These are phyloP conservation scores for Galerucella calmariensis DNA, from an alignment of 2,888 invertebrate genomes.

Conservation along the genomic window DNA sequence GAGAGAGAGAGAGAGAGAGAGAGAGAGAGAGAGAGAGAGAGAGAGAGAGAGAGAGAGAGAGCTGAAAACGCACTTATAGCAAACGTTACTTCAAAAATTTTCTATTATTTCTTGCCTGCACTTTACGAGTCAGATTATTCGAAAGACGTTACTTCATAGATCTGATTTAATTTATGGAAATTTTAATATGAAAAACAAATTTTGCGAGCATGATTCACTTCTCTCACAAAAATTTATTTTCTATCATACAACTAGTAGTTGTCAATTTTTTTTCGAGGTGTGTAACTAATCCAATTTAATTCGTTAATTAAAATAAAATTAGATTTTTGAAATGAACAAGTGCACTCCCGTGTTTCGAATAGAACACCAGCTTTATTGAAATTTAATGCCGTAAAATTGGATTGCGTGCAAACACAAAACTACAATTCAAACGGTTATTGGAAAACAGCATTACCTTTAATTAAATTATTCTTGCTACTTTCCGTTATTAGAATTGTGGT, in stretches of 20 bases:
- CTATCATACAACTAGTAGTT: background rate
- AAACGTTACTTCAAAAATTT: too few species aligned
- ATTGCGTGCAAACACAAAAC: background rate
- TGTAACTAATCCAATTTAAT: background rate
- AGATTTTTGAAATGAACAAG: background rate
- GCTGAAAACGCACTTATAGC: too few species aligned
- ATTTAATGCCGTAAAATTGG: conserved; percentile 5
- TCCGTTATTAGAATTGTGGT: background rate
- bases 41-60: too few species aligned
- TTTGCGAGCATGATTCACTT: too few species aligned
- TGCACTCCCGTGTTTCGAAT: background rate
- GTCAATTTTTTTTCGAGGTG: conserved; percentile 1
- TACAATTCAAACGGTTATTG: background rate
- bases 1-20: too few species aligned
- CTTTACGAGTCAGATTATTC: too few species aligned
- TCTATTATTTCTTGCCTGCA: too few species aligned
- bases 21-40: too few species aligned
- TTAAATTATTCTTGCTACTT: background rate
- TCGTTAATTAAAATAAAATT: background rate
- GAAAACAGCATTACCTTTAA: conserved; percentile 3
- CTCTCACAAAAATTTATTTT: too few species aligned
- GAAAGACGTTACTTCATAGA: too few species aligned
- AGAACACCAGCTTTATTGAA: background rate
- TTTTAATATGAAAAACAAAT: too few species aligned
- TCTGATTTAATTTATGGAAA: too few species aligned